phyloP scores from a whole-genome alignment of 2,113 vertebrate species.

The Semicossyphus pulcher region DNA sequence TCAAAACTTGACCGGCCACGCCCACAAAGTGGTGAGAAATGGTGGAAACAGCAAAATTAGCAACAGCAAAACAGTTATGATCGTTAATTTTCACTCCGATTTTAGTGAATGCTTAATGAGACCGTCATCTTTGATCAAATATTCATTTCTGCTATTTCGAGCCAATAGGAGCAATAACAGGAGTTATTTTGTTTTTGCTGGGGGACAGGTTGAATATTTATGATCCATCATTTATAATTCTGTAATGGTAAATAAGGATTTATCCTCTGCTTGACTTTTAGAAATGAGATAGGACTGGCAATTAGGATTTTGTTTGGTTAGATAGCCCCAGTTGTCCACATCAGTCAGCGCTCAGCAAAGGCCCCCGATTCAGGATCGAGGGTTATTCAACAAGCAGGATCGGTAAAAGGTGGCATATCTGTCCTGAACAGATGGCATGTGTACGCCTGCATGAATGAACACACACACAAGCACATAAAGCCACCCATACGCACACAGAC shows the following conservation, averaged over 20 bases:
- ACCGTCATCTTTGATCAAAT: too few relatives aligned
- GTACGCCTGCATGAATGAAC: slow-evolving; percentile 64
- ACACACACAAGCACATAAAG: slow-evolving; percentile 36
- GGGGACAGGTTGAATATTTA: slow-evolving; percentile 16
- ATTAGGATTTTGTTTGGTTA: slow-evolving; percentile 55
- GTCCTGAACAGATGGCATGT: slow-evolving; percentile 73
- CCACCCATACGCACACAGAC: slow-evolving; percentile 23
- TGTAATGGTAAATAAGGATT: slow-evolving; percentile 26
- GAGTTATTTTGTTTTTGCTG: not conserved
- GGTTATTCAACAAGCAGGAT: slow-evolving; percentile 52
- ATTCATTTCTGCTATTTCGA: too few relatives aligned
- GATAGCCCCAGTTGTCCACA: slow-evolving; percentile 38
- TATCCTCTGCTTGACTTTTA: slow-evolving; percentile 49
- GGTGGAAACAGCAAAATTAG: too few relatives aligned
- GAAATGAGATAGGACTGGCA: slow-evolving; percentile 50
- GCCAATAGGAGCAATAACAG: not conserved
- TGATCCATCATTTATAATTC: slow-evolving; percentile 10
- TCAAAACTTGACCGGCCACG: too few relatives aligned
- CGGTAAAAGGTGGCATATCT: slow-evolving; percentile 69
- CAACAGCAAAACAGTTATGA: too few relatives aligned
- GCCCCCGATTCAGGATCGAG: slow-evolving; percentile 28
- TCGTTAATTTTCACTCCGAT: too few relatives aligned
- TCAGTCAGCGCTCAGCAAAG: slow-evolving; percentile 27
- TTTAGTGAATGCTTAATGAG: too few relatives aligned
- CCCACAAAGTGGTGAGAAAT: too few relatives aligned